phyloP scores from a whole-genome alignment of 2,113 vertebrate genomes.

The Scalopus aquaticus region DNA sequence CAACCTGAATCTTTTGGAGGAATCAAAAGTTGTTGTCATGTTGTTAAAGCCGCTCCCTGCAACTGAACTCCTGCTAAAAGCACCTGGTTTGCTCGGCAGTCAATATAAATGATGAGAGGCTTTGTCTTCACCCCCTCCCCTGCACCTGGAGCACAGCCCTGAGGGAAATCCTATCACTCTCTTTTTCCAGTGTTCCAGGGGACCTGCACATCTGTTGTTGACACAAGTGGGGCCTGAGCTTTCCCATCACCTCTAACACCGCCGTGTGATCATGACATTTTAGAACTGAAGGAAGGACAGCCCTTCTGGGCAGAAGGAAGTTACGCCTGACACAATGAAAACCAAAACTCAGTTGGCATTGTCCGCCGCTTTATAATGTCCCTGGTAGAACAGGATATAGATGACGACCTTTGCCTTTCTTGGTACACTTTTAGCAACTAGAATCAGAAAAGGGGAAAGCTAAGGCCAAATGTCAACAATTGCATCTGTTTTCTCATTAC shows the following conservation, averaged over 20 bases:
- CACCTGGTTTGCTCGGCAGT: neutral
- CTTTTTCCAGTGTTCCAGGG: constrained; percentile 49
- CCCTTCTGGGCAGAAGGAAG: neutral
- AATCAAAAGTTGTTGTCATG: neutral
- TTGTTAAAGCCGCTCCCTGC: neutral
- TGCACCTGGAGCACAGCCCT: constrained; percentile 32
- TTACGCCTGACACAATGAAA: neutral
- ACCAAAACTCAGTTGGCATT: neutral
- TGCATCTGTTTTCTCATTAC: neutral
- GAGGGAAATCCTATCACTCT: constrained; percentile 47
- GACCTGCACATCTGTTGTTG: constrained; percentile 39
- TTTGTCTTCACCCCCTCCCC: neutral
- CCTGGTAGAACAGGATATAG: neutral
- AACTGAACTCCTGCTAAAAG: neutral
- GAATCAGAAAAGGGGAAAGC: neutral
- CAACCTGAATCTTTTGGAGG: neutral
- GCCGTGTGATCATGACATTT: neutral
- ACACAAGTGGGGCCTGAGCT: neutral
- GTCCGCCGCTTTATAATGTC: neutral
- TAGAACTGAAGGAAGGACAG: neutral
- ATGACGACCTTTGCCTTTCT: neutral
- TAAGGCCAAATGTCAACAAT: neutral
- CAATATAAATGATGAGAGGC: neutral
- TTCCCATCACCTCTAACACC: constrained; percentile 45
- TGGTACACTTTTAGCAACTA: neutral